Conservation (phyloP, 2,888 invertebrate species). For the Eledona agricola region DNA sequence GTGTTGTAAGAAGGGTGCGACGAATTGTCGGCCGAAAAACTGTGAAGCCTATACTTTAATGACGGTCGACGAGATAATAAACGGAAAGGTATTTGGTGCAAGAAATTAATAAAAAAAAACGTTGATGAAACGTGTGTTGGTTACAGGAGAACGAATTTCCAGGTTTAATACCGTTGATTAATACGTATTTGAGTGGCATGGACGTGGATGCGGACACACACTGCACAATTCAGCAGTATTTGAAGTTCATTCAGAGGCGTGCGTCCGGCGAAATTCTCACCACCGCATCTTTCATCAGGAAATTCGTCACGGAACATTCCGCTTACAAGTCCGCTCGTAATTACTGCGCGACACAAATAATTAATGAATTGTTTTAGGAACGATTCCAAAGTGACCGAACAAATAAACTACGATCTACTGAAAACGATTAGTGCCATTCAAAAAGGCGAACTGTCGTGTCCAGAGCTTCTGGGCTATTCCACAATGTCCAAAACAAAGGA, state of each 20-base stretch:
- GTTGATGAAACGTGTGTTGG: constrained; percentile 4
- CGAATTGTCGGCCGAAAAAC: constrained; percentile 47
- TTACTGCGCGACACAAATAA: constrained; percentile 7
- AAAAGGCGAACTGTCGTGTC: constrained; percentile 74
- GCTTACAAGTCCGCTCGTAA: constrained; percentile 80
- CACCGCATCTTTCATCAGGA: constrained; percentile 93
- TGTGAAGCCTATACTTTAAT: constrained; percentile 76
- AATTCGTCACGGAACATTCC: constrained; percentile 87
- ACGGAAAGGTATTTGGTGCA: constrained; percentile 81
- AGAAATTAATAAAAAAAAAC: constrained; percentile 1
- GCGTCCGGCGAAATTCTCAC: constrained; percentile 91
- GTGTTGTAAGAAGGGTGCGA: constrained; percentile 54
- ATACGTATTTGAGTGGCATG: constrained; percentile 92
- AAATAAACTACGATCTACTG: constrained; percentile 90
- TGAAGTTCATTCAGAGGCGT: constrained; percentile 88
- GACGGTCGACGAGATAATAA: constrained; percentile 96
- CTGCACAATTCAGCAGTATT: constrained; percentile 96
- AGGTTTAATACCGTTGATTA: constrained; percentile 92
- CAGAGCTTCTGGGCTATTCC: constrained; percentile 78
- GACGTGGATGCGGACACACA: constrained; percentile 98
- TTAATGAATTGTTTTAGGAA: constrained; percentile 63
- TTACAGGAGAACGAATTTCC: constrained; percentile 86
- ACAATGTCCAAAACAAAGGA: constrained; percentile 84
- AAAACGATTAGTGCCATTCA: constrained; percentile 79
- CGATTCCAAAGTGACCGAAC: constrained; percentile 89